These are phyloP conservation scores for Sebastolobus alascanus DNA, from an alignment of 2,797 vertebrate genomes.

Conservation along the genomic window DNA sequence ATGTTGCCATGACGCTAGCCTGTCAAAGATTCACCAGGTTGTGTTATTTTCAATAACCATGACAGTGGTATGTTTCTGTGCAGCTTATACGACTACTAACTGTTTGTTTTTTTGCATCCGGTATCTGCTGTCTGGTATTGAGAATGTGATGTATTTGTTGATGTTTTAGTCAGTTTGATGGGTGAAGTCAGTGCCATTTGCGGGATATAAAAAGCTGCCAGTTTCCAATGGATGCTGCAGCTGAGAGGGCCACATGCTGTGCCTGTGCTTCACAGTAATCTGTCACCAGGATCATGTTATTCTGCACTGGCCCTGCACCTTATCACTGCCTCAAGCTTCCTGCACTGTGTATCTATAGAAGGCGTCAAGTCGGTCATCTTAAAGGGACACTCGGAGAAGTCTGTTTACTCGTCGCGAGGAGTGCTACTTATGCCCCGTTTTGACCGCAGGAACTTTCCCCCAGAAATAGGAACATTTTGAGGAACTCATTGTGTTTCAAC, in stretches of 20 bases:
- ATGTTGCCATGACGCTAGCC: constrained; percentile 6
- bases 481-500: no score
- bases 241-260: constrained; percentile 20
- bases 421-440: background rate
- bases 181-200: constrained; percentile 1
- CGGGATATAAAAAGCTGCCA: background rate
- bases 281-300: constrained; percentile 4
- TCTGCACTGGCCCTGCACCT: background rate
- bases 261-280: constrained; percentile 5
- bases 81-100: background rate
- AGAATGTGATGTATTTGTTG: background rate
- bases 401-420: no score
- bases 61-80: background rate
- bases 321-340: constrained; percentile 5
- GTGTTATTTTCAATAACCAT: background rate
- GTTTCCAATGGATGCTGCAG: constrained; percentile 7
- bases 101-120: background rate
- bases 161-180: background rate
- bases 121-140: background rate
- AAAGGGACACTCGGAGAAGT: background rate
- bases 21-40: constrained; percentile 12
- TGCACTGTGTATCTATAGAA: background rate
- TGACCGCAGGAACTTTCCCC: no score
- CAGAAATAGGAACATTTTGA: no score
- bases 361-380: background rate